Evolutionary conservation across 2,797 vertebrate genomes (phyloP).

Genomic region (Thunnus albacares): DNA sequence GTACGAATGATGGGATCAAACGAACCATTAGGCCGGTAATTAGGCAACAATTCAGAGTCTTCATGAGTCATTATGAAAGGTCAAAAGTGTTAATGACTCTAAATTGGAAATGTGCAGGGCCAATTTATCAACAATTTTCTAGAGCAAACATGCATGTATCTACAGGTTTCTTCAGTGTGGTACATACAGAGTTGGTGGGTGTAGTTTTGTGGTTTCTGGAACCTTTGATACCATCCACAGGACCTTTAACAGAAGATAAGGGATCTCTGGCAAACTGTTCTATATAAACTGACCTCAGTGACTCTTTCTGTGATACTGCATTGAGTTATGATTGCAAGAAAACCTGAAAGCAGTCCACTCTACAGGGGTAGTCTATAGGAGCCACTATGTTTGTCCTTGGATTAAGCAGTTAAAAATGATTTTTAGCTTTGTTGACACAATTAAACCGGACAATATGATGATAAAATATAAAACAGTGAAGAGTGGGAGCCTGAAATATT

Average conservation of each 20-base stretch:
- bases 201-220: background rate
- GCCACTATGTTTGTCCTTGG: background rate
- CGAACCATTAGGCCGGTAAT: background rate
- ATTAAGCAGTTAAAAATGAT: background rate
- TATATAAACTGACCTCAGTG: background rate
- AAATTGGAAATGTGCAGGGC: slow-evolving; percentile 14
- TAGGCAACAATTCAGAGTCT: background rate
- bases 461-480: background rate
- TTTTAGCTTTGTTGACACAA: background rate
- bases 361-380: background rate
- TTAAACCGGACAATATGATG: background rate
- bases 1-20: slow-evolving; percentile 8
- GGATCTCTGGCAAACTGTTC: background rate
- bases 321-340: background rate
- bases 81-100: slow-evolving; percentile 33
- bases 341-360: too few relatives aligned
- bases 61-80: slow-evolving; percentile 4
- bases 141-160: slow-evolving; percentile 17
- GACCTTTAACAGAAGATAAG: background rate
- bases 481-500: background rate
- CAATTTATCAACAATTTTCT: slow-evolving; percentile 27
- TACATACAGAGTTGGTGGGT: background rate
- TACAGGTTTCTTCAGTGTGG: background rate
- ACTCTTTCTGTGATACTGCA: background rate
- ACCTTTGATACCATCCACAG: slow-evolving; percentile 25